Evolutionary conservation across 2,797 vertebrate genomes (phyloP), one percentile per base, ranked within the genome.

Genomic region (Melopsittacus undulatus): DNA sequence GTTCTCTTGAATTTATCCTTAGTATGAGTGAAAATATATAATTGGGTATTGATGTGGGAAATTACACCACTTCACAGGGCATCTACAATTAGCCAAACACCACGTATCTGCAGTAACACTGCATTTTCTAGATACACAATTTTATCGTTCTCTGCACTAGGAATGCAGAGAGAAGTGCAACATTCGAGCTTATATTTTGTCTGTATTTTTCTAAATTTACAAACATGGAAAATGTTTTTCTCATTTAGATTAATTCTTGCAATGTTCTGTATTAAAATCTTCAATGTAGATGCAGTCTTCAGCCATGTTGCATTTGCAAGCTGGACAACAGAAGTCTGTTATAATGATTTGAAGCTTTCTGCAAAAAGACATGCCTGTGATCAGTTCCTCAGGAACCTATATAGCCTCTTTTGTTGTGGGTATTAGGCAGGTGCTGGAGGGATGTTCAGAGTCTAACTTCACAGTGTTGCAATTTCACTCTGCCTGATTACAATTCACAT

Each of bases 41-140:
- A 87, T 11, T 84, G 40, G 20, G 32, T 89, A 79, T 74, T 90
- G 77, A 86, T 73, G 54, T 77, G 22, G 67, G 23, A 90, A 95
- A 87, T 69, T 73, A 59, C 12, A 11, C 8, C 20, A 48, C 11
- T 18, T 90, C 34, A 59, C 27, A 66, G 69, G 22, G 5, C 27
- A 64, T 46, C 27, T 51, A 17, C 24, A 69, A 66, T 68, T 81
- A 94, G 30, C 18, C 51, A 73, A 89, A 90, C 18, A 63, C 24
- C 8, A 45, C 30, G 29, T 48, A 56, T 66, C 52, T 73, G 15
- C 38, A 62, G 22, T 38, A 76, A 66, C 22, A 46, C 7, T 68
- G 32, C 43, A 17, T 38, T 86, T 83, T 76, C 21, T 7, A 91
- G 86, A 32, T 27, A 54, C 10, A 21, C 0, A 2, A 23, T 66